These are phyloP conservation scores for Neoscelio sp. DNA, from an alignment of 2,888 invertebrate genomes.

Conservation along the genomic window DNA sequence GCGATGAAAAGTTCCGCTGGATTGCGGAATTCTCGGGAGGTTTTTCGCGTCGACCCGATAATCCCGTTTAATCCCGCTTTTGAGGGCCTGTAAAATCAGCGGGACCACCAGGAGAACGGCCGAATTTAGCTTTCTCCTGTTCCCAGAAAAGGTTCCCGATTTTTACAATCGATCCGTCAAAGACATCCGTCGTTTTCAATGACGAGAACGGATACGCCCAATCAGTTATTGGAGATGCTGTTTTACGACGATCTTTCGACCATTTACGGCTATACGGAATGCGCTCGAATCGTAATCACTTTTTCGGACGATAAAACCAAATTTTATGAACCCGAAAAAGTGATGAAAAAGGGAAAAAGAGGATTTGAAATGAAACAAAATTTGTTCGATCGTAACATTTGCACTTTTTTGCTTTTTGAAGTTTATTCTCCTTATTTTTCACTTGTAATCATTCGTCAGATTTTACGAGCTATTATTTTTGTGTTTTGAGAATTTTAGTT, in stretches of 20 bases:
- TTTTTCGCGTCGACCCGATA: constrained; percentile 69
- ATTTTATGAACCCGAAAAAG: constrained; percentile 25
- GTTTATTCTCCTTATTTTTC: too few species aligned
- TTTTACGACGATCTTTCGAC: constrained; percentile 75
- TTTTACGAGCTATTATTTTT: too few species aligned
- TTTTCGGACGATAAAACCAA: constrained; percentile 29
- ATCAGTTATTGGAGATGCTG: constrained; percentile 73
- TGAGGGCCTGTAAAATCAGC: constrained; percentile 76
- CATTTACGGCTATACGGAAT: constrained; percentile 53
- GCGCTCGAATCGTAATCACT: constrained; percentile 46
- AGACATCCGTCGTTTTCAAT: constrained; percentile 80
- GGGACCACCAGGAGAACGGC: constrained; percentile 70
- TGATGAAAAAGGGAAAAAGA: background rate
- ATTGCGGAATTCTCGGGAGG: constrained; percentile 49
- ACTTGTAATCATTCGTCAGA: too few species aligned
- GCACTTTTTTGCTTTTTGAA: too few species aligned
- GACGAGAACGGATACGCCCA: constrained; percentile 76
- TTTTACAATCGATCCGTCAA: constrained; percentile 81
- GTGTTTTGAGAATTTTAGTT: too few species aligned
- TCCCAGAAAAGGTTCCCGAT: constrained; percentile 75
- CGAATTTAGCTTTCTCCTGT: constrained; percentile 74
- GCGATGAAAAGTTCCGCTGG: too few species aligned
- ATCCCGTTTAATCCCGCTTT: constrained; percentile 78
- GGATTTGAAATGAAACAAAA: constrained; percentile 8
- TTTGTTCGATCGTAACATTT: too few species aligned